Base-by-base conservation (phyloP, 2,888 invertebrate species). In the Creontiades dilutus region DNA sequence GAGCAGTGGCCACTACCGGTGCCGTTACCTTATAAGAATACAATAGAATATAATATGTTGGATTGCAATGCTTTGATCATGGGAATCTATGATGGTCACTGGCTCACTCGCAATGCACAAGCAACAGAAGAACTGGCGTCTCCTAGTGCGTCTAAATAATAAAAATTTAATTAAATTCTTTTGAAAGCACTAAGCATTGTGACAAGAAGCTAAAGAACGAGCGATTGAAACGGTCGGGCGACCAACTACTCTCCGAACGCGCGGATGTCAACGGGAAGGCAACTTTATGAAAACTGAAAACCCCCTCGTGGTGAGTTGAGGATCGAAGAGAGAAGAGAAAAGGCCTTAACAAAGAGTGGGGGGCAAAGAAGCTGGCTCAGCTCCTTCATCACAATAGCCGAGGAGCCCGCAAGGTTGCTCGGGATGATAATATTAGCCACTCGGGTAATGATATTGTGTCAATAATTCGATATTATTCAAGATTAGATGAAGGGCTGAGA, bases 281-380 rank as follows among this genome's bases (percentile, higher is more conserved):
- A 23, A 68, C 23, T 27, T 27, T 68, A 68, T 68, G 23, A 68
- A 68, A 68, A 68, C 68, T 68, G 68, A 68, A 68, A 68, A 5
- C 23, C 27, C 27, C 68, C 23, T 68, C 27, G n/a, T 57, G 57
- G 7, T n/a, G 57, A 11, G 57, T 14, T n/a, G 57, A 37, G 37
- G 37, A 37, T 37, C 37, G 37, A 14, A 52, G 27, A 61, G n/a
- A 16, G 61, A 61, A 61, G 19, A 61, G 68, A 68, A 19, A 9
- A 7, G 23, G 2, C 19, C 23, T 68, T 23, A 19, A 23, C 23
- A 68, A 68, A 68, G 68, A 11, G 78, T 16, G 46, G 37, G 28
- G 47, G 78, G 78, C 1, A 78, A 78, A 46, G 78, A 37, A 19
- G 78, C 78, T 78, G 37, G 46, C 78, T 78, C 78, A 78, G 78